Conservation (phyloP, 2,888 invertebrate genomes). For the Microplitis deprimator region DNA sequence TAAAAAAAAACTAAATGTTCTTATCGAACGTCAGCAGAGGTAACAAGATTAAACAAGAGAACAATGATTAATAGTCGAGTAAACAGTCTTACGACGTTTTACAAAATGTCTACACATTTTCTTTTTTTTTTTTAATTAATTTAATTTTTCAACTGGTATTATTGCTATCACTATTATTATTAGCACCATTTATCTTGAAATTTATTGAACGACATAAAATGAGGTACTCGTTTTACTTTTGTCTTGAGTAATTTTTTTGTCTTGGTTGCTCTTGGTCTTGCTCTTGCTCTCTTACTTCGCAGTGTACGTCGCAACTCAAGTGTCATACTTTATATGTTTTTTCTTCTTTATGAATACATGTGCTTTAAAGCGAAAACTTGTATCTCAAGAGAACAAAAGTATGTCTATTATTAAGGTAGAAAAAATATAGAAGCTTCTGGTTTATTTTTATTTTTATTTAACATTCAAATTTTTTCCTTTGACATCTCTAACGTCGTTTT, state of each 20-base stretch:
- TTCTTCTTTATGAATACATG: conserved; percentile 27
- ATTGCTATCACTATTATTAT: conserved; percentile 26
- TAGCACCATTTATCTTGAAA: conserved; percentile 32
- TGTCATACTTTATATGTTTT: conserved; percentile 33
- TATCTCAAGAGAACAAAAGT: conserved; percentile 29
- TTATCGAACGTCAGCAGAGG: conserved; percentile 13
- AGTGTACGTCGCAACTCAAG: conserved; percentile 14
- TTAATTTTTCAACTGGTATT: background rate
- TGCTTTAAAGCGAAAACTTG: conserved; percentile 3
- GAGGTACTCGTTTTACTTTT: conserved; percentile 33
- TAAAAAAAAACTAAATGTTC: background rate
- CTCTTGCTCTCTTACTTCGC: background rate
- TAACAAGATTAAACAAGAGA: conserved; percentile 13
- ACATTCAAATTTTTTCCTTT: background rate
- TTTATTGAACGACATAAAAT: conserved; percentile 18
- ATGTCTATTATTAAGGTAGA: conserved; percentile 47
- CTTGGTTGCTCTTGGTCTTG: background rate
- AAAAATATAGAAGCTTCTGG: conserved; percentile 30
- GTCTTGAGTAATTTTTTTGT: conserved; percentile 16
- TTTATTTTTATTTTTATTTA: conserved; percentile 23
- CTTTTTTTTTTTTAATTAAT: background rate
- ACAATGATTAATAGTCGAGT: conserved; percentile 29
- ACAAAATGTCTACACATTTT: conserved; percentile 19
- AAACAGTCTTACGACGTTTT: conserved; percentile 8
- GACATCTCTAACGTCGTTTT: background rate